These are phyloP conservation scores for Atlantisia rogersi DNA, from an alignment of 2,113 vertebrate genomes.

Conservation along the genomic window DNA sequence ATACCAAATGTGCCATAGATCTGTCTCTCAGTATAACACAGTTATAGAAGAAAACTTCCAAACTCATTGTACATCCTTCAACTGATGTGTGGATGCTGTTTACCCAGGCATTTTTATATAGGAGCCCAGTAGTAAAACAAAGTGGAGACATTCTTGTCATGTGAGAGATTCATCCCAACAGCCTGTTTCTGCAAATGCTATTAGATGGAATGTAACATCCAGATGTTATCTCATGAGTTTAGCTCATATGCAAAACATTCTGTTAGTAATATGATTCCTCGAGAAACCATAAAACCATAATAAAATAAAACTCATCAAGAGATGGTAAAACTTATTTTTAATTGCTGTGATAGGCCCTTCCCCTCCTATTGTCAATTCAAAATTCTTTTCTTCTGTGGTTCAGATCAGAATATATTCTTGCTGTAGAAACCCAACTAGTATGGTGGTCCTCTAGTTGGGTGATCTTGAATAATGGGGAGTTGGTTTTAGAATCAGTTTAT, in stretches of 20 bases:
- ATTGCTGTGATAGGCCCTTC: background rate
- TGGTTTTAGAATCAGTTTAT: background rate
- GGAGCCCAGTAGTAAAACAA: background rate
- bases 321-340: background rate
- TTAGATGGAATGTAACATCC: constrained; percentile 2
- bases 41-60: background rate
- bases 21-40: background rate
- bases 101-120: background rate
- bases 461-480: background rate
- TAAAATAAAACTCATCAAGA: background rate
- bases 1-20: background rate
- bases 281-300: background rate
- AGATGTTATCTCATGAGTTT: background rate
- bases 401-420: background rate
- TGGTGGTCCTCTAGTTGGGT: fast-evolving
- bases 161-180: background rate
- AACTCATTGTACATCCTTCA: background rate
- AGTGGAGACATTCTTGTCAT: background rate
- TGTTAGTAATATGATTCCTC: background rate
- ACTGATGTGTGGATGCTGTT: background rate
- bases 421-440: background rate
- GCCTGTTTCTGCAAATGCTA: constrained; percentile 4
- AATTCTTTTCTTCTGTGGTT: background rate
- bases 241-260: background rate
- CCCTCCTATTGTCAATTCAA: background rate